These are phyloP conservation scores for Oreohelix idahoensis DNA, from an alignment of 1,140 invertebrate species.

Conservation along the genomic window DNA sequence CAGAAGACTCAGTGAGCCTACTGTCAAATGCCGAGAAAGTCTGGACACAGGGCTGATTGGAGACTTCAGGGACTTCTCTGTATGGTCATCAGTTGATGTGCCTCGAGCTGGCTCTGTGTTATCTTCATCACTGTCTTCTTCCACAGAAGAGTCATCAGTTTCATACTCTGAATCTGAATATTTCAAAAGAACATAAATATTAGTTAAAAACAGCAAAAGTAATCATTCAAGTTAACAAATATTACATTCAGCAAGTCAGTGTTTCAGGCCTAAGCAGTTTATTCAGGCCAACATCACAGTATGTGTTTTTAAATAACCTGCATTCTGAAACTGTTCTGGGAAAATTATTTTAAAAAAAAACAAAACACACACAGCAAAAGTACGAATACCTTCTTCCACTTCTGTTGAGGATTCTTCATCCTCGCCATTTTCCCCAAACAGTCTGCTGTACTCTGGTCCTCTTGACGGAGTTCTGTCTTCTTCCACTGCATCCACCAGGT, in stretches of 20 bases:
- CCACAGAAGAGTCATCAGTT: slow-evolving; percentile 39
- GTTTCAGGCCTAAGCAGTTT: too few relatives aligned
- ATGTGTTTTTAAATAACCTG: too few relatives aligned
- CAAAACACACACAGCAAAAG: too few relatives aligned
- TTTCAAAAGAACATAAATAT: not conserved
- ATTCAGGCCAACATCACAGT: too few relatives aligned
- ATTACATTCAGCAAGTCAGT: too few relatives aligned
- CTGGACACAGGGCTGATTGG: slow-evolving; percentile 41
- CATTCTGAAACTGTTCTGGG: too few relatives aligned
- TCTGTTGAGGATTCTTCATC: slow-evolving; percentile 44
- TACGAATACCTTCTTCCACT: slow-evolving; percentile 32
- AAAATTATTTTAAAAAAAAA: too few relatives aligned
- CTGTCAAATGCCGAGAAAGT: slow-evolving; percentile 12
- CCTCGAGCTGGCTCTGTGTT: slow-evolving; percentile 52
- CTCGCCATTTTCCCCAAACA: slow-evolving; percentile 40
- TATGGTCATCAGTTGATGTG: slow-evolving; percentile 41
- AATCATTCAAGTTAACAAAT: too few relatives aligned
- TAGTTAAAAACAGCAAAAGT: too few relatives aligned
- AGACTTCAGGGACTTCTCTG: slow-evolving; percentile 35
- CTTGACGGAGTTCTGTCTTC: slow-evolving; percentile 38
- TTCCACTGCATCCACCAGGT: slow-evolving; percentile 53
- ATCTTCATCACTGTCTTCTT: slow-evolving; percentile 47
- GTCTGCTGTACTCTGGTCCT: slow-evolving; percentile 50
- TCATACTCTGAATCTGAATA: slow-evolving; percentile 26
- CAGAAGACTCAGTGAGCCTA: not conserved